phyloP scores from a whole-genome alignment of 2,113 vertebrate genomes.

The Salvelinus fontinalis region DNA sequence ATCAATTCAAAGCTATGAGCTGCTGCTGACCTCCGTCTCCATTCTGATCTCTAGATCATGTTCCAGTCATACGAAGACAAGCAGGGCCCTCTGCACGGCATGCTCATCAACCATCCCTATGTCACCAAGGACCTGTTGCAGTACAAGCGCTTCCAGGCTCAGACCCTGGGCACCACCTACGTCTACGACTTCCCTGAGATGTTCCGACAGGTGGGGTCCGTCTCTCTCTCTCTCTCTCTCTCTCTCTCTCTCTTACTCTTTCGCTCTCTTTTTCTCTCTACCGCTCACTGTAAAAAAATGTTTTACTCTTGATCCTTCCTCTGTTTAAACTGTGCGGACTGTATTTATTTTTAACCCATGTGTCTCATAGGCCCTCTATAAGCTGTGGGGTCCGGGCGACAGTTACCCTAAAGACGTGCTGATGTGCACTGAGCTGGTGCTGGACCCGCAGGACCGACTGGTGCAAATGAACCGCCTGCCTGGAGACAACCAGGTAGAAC shows the following conservation, averaged over 20 bases:
- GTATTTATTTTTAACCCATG: not conserved
- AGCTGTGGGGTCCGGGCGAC: slow-evolving; percentile 83
- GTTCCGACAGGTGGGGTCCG: slow-evolving; percentile 86
- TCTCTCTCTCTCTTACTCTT: not conserved
- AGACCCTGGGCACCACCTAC: slow-evolving; percentile 93
- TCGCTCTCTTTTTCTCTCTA: no score
- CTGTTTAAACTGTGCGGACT: not conserved
- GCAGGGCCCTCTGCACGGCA: slow-evolving; percentile 87
- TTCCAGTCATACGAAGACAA: slow-evolving; percentile 93
- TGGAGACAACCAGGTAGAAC: slow-evolving; percentile 87
- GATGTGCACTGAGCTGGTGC: slow-evolving; percentile 86
- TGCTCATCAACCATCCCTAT: slow-evolving; percentile 94
- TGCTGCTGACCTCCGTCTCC: not conserved
- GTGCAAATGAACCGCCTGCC: slow-evolving; percentile 93
- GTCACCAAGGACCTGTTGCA: slow-evolving; percentile 98
- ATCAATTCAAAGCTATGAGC: not conserved
- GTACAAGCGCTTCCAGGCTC: slow-evolving; percentile 95
- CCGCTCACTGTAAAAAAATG: not conserved
- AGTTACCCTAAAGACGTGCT: slow-evolving; percentile 82
- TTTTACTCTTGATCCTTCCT: not conserved
- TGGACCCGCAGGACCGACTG: slow-evolving; percentile 85
- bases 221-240: not conserved
- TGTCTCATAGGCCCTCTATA: slow-evolving; percentile 84
- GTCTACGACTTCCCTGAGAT: slow-evolving; percentile 96
- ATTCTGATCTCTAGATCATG: slow-evolving; percentile 81